A percentile compares a stretch with the other conserved stretches of the same genome.
These are phyloP conservation scores for Pissodes strobi DNA, from an alignment of 1,140 invertebrate species.

Conservation along the genomic window DNA sequence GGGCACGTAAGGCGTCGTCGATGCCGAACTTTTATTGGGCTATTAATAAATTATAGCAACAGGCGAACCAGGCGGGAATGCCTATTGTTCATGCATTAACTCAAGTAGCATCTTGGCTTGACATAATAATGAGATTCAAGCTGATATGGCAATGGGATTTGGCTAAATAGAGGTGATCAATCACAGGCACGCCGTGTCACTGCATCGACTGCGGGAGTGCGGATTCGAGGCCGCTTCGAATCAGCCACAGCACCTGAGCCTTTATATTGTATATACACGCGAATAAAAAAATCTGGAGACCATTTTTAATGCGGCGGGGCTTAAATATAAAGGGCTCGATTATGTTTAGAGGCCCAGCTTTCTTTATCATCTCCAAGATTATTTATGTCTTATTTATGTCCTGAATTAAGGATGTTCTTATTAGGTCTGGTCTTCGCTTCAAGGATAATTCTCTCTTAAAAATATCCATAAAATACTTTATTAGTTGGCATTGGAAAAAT, in stretches of 20 bases:
- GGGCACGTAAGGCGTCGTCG: slow-evolving; percentile 15
- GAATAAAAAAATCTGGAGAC: slow-evolving; percentile 3
- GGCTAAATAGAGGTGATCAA: slow-evolving; percentile 56
- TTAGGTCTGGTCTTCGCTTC: too few species aligned
- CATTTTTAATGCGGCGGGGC: neutral
- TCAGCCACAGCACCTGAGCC: slow-evolving; percentile 37
- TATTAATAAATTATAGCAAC: slow-evolving; percentile 58
- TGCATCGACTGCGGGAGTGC: slow-evolving; percentile 41
- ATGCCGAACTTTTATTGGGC: slow-evolving; percentile 53
- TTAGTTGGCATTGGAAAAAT: too few species aligned
- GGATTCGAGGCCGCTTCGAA: slow-evolving; percentile 25
- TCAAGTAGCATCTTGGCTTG: slow-evolving; percentile 56
- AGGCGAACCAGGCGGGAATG: slow-evolving; percentile 52
- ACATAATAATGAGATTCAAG: slow-evolving; percentile 56
- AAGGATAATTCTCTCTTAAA: too few species aligned
- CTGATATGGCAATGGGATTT: slow-evolving; percentile 56
- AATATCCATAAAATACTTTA: too few species aligned
- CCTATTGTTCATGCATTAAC: slow-evolving; percentile 56
- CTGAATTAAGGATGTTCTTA: too few species aligned
- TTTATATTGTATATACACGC: slow-evolving; percentile 15
- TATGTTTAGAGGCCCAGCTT: too few species aligned
- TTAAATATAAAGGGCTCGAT: too few species aligned
- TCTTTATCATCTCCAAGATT: too few species aligned
- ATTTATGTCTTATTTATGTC: too few species aligned
- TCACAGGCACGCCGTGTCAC: slow-evolving; percentile 52